Evolutionary conservation across 2,113 vertebrate species (phyloP), one percentile per base, ranked within the genome.

Genomic region (Notarius quadriscutis): DNA sequence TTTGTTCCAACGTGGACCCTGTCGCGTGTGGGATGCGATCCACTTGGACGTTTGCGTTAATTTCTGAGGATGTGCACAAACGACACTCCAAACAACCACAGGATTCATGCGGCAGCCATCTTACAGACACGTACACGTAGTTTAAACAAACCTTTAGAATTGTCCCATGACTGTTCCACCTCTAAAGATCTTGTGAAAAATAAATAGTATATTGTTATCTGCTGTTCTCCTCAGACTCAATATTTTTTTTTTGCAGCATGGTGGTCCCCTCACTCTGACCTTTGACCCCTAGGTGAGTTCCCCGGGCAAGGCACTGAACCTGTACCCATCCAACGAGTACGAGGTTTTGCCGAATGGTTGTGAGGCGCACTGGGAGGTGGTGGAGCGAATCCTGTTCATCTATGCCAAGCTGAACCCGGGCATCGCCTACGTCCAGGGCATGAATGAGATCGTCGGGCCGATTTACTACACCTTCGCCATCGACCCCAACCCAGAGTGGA

Each of bases 321-420:
- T 97, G 0, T 95, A 96, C 48, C 95, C 98, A 0, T 94, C 97
- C 30, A 97, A 95, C 0, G 97, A 99, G 78, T 98, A 98, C 0
- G 96, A 97, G 82, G 96, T 99, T 80, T 93, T 99, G 84, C 98
- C 98, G 89, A 97, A 94, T 0, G 98, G 98, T 87, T 97, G 96
- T 0, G 98, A 99, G 86, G 97, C 97, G 7, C 98, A 99, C 93
- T 99, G 98, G 98, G 98, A 99, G 84, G 98, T 99, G 91, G 98
- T 99, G 87, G 98, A 99, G 91, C 91, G 98, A 0, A 99, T 99
- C 93, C 96, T 99, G 51, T 99, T 99, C 94, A 97, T 99, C 94
- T 99, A 99, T 0, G 98, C 98, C 91, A 99, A 99, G 93, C 97
- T 99, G 92, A 99, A 99, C 91, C 98, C 98, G 0, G 98, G 98